These are phyloP conservation scores for Phaonia tiefii DNA, from an alignment of 2,888 invertebrate species.

Conservation along the genomic window DNA sequence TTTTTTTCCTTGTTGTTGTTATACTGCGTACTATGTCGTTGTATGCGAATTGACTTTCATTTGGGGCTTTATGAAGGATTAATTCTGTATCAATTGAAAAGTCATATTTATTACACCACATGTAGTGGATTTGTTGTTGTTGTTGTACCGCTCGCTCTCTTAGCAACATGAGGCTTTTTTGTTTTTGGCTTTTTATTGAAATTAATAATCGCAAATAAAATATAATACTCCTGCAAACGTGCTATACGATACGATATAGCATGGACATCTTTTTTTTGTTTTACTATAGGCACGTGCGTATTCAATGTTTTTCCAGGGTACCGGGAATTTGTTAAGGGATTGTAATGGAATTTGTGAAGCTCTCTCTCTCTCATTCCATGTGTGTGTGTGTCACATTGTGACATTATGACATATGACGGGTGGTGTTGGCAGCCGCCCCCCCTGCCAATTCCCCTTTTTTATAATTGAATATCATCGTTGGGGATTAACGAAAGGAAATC, in stretches of 20 bases:
- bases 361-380: neutral
- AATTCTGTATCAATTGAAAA: slow-evolving; percentile 36
- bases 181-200: slow-evolving; percentile 30
- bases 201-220: slow-evolving; percentile 37
- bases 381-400: neutral
- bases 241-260: neutral
- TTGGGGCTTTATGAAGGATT: slow-evolving; percentile 33
- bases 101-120: slow-evolving; percentile 15
- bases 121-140: neutral
- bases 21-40: neutral
- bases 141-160: neutral
- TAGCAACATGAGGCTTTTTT: slow-evolving; percentile 6
- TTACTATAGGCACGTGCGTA: no score
- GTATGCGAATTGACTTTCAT: neutral
- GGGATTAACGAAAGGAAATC: neutral
- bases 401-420: no score
- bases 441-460: no score
- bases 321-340: no score
- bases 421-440: no score
- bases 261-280: neutral
- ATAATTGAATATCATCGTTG: no score
- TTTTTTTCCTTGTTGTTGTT: neutral
- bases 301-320: no score
- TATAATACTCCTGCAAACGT: neutral
- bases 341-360: neutral